Evolutionary conservation across 2,113 vertebrate species (phyloP), one percentile per base, ranked within the genome.

Genomic region (Crocuta crocuta): DNA sequence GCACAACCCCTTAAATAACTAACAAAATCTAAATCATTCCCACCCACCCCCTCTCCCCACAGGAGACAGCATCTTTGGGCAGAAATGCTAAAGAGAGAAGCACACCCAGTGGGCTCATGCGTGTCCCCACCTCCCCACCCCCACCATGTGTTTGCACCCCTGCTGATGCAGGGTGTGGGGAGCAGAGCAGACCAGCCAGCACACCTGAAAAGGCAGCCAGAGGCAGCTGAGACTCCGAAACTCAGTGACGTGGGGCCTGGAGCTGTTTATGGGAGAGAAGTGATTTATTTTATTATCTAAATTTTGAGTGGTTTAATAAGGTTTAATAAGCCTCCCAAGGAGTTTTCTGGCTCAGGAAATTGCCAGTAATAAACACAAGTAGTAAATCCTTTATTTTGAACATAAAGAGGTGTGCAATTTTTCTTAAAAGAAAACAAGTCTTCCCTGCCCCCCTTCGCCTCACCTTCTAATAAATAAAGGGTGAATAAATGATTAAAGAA

Each of bases 271-370:
- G 93, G 91, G 81, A 95, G 63, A 76, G 11, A 0, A 92, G 89
- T 97, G 97, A 98, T 97, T 97, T 97, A 96, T 97, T 97, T 98
- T 95, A 98, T 94, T 84, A 95, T 97, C 97, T 96, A 85, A 81
- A 97, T 96, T 97, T 98, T 97, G 93, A 91, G 94, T 92, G 73
- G 39, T 65, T 96, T 97, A 97, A 96, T 97, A 98, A 97, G 94
- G 97, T 96, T 97, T 97, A 94, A 97, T 97, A 97, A 96, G 96
- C 91, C 91, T 98, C 97, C 97, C 94, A 79, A 95, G 88, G 95
- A 97, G 93, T 74, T 91, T 95, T 97, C 95, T 94, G 84, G 97
- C 96, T 95, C n/a, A 1, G 94, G 76, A 94, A 94, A 93, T 97
- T 19, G 1, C 95, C 93, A 65, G 39, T 91, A 94, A 96, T 96